Evolutionary conservation across 1,140 invertebrate species (phyloP).

Genomic region (Drosophila eugracilis): DNA sequence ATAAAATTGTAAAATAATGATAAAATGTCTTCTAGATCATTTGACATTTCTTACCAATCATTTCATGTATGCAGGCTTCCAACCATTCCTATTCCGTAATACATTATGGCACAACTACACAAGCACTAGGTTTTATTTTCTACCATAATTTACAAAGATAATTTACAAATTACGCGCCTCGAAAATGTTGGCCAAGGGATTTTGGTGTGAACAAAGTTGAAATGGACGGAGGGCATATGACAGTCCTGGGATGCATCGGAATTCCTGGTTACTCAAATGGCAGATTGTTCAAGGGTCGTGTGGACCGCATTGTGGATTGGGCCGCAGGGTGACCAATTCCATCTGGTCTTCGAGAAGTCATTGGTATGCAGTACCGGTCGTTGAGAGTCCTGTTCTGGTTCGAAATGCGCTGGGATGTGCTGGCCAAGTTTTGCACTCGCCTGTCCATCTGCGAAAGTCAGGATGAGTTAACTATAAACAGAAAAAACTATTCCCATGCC

Average conservation of each 20-base stretch:
- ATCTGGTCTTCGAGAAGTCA: no score
- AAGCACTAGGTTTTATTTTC: slow-evolving; percentile 47
- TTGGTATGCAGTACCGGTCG: background rate
- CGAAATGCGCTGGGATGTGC: slow-evolving; percentile 42
- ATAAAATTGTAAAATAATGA: no score
- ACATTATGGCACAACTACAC: no score
- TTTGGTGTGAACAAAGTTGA: background rate
- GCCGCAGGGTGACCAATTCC: no score
- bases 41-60: background rate
- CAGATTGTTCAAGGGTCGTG: slow-evolving; percentile 1
- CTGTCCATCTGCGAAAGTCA: slow-evolving; percentile 41
- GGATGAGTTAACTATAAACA: background rate
- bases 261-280: background rate
- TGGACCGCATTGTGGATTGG: background rate
- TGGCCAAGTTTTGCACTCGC: slow-evolving; percentile 30
- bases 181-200: slow-evolving; percentile 21
- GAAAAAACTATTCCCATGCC: background rate
- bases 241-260: no score
- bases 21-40: no score
- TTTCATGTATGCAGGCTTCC: no score
- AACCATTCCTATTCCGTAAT: no score
- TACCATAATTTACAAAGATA: slow-evolving; percentile 64
- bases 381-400: slow-evolving; percentile 21
- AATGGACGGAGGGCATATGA: slow-evolving; percentile 1
- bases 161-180: slow-evolving; percentile 36